Conservation (phyloP, 2,113 vertebrate genomes). For the Psephotus haematonotus region DNA sequence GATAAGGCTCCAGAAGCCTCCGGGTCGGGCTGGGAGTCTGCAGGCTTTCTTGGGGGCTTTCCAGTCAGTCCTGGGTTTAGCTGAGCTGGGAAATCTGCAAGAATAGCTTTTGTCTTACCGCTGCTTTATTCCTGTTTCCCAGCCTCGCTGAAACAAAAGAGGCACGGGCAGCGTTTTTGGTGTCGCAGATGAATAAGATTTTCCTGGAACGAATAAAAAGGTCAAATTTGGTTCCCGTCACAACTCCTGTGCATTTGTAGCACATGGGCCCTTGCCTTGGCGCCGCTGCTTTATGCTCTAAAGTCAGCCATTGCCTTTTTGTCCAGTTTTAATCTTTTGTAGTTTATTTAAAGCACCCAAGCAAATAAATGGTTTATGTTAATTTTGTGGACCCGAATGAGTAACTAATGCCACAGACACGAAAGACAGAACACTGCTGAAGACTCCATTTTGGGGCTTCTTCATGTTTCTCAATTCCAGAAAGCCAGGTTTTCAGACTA, state of each 20-base stretch:
- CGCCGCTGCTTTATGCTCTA: neutral
- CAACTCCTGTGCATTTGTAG: neutral
- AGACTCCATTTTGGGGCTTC: neutral
- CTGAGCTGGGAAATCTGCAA: constrained; percentile 12
- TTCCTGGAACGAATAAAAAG: neutral
- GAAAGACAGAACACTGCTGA: neutral
- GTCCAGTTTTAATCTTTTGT: neutral
- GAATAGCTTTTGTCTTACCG: neutral
- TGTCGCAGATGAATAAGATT: neutral
- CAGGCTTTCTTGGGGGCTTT: neutral
- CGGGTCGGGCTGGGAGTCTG: neutral
- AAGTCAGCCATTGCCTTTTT: neutral
- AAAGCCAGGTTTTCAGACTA: neutral
- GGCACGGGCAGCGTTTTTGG: neutral
- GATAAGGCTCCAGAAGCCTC: neutral
- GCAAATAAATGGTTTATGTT: neutral
- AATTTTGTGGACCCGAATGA: neutral
- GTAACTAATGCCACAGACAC: neutral
- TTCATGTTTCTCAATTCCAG: neutral
- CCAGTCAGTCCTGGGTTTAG: neutral
- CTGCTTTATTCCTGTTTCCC: constrained; percentile 25
- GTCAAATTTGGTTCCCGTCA: neutral
- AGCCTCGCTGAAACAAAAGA: constrained; percentile 2
- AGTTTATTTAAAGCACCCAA: neutral
- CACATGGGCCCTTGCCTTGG: neutral